phyloP scores from a whole-genome alignment of 2,888 invertebrate species.

The Cryptosula pallasiana region DNA sequence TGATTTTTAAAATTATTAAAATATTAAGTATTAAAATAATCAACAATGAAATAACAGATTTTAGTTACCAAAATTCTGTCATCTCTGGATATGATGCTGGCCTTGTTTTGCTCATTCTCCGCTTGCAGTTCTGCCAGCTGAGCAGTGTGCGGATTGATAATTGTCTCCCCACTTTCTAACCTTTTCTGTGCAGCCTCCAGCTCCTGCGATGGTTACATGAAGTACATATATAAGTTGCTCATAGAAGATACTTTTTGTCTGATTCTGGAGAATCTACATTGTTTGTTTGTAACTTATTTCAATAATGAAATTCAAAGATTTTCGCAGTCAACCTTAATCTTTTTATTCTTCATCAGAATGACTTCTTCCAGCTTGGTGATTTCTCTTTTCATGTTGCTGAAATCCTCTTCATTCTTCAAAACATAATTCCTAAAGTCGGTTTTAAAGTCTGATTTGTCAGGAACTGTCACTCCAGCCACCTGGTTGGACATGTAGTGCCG shows the following conservation, averaged over 20 bases:
- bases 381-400: not conserved
- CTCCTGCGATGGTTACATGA: not conserved
- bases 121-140: not conserved
- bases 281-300: not conserved
- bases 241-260: not conserved
- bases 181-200: slow-evolving; percentile 3
- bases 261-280: not conserved
- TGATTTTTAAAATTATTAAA: too few species aligned
- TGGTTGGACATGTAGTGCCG: slow-evolving; percentile 16
- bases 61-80: slow-evolving; percentile 9
- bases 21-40: too few species aligned
- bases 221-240: not conserved
- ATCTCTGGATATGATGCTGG: not conserved
- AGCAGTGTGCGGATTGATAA: not conserved
- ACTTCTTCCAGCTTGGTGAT: not conserved
- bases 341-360: not conserved
- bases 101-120: slow-evolving; percentile 3
- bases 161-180: slow-evolving; percentile 9
- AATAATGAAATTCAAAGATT: not conserved
- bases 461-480: not conserved
- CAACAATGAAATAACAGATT: too few species aligned
- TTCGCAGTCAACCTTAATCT: not conserved
- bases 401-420: slow-evolving; percentile 13
- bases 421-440: slow-evolving; percentile 1
- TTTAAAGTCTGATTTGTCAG: slow-evolving; percentile 12